These are phyloP conservation scores for Dioctria linearis DNA, from an alignment of 2,888 invertebrate genomes.

Conservation along the genomic window DNA sequence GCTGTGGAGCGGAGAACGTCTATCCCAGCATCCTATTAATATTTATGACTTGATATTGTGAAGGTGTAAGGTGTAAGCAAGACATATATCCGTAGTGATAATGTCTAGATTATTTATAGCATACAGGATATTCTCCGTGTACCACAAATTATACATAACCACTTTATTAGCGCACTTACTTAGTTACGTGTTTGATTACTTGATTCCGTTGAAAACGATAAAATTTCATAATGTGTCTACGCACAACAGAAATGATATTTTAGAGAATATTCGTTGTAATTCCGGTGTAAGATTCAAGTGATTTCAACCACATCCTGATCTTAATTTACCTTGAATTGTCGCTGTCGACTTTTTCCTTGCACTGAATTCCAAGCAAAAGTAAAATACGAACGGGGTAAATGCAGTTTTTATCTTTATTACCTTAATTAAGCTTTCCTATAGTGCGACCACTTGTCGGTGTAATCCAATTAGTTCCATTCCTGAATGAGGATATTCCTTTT, in stretches of 20 bases:
- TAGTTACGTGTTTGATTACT: not conserved
- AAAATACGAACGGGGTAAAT: not conserved
- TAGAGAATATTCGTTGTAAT: not conserved
- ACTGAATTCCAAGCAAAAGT: not conserved
- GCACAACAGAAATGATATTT: too few relatives aligned
- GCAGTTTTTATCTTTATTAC: slow-evolving; percentile 32
- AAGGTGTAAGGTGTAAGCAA: not conserved
- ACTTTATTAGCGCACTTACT: not conserved
- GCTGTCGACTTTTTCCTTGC: slow-evolving; percentile 9
- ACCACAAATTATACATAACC: not conserved
- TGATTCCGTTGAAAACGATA: too few relatives aligned
- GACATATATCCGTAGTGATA: too few relatives aligned
- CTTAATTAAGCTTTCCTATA: slow-evolving; percentile 9
- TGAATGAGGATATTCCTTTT: slow-evolving; percentile 13
- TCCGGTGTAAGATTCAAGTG: slow-evolving; percentile 8
- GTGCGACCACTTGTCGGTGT: slow-evolving; percentile 29
- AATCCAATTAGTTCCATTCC: slow-evolving; percentile 27
- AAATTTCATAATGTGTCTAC: too few relatives aligned
- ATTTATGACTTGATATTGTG: slow-evolving; percentile 10
- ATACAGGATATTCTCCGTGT: not conserved
- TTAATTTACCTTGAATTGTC: not conserved
- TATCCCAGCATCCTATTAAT: slow-evolving; percentile 3
- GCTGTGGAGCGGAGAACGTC: not conserved
- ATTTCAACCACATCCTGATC: slow-evolving; percentile 22
- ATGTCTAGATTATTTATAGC: slow-evolving; percentile 13